These are phyloP conservation scores for Caenorhabditis macrosperma DNA, from an alignment of 2,888 invertebrate species.

Conservation along the genomic window DNA sequence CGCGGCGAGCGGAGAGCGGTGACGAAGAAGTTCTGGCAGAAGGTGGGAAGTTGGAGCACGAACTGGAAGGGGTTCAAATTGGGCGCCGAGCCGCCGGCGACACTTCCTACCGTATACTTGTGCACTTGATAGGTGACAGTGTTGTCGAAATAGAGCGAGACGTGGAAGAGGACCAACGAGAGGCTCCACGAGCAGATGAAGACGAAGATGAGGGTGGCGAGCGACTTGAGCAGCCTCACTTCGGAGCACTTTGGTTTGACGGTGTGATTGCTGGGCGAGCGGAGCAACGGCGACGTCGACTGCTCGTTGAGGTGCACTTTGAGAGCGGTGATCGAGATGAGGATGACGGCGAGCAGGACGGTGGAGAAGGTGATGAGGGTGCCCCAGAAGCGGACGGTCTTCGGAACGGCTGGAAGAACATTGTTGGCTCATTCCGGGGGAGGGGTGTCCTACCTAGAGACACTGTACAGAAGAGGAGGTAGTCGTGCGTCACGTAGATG, in stretches of 20 bases:
- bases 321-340: constrained; percentile 22
- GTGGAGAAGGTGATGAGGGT: constrained; percentile 34
- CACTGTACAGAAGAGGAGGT: constrained; percentile 29
- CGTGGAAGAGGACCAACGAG: constrained; percentile 23
- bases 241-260: constrained; percentile 26
- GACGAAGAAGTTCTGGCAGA: constrained; percentile 48
- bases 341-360: constrained; percentile 15
- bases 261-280: constrained; percentile 2
- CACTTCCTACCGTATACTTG: constrained; percentile 32
- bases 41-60: constrained; percentile 41
- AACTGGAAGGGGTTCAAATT: constrained; percentile 7
- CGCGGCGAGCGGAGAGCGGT: constrained; percentile 28
- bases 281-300: background rate
- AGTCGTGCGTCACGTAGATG: constrained; percentile 33
- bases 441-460: constrained; percentile 24
- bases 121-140: constrained; percentile 15
- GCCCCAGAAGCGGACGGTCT: constrained; percentile 29
- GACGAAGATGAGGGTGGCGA: constrained; percentile 39
- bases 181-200: constrained; percentile 41
- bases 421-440: too few relatives aligned
- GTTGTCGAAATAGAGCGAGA: constrained; percentile 24
- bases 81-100: background rate
- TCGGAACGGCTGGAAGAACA: constrained; percentile 27
- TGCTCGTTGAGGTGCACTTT: constrained; percentile 23
- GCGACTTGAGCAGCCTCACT: constrained; percentile 17